These are phyloP conservation scores for Hypocryptadius cinnamomeus DNA, from an alignment of 2,113 vertebrate species.

Conservation along the genomic window DNA sequence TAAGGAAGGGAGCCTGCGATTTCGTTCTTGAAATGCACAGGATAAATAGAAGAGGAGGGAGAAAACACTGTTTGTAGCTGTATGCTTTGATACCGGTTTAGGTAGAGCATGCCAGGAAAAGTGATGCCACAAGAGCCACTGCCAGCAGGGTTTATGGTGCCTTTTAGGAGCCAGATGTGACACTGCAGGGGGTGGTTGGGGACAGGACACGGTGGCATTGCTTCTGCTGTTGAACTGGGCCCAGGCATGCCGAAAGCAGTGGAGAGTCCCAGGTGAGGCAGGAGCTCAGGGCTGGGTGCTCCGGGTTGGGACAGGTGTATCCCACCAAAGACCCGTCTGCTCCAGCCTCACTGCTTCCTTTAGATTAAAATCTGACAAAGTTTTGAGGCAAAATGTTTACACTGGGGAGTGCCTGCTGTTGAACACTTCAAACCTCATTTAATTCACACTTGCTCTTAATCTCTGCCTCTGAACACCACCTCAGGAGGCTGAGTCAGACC, in stretches of 20 bases:
- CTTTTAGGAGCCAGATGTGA: accelerated
- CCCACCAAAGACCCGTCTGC: neutral
- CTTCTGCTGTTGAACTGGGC: neutral
- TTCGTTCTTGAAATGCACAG: neutral
- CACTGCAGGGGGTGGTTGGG: accelerated
- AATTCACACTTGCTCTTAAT: conserved; percentile 10
- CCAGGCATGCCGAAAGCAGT: too few relatives aligned
- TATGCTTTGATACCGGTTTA: accelerated
- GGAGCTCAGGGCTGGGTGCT: accelerated
- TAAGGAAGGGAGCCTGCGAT: neutral
- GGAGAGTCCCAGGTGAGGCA: neutral
- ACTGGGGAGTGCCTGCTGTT: neutral
- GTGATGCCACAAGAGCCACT: accelerated
- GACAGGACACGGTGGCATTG: accelerated
- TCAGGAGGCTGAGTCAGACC: neutral
- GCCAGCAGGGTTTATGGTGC: neutral
- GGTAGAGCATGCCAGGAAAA: neutral
- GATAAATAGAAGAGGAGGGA: neutral
- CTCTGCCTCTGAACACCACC: neutral
- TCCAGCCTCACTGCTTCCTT: neutral
- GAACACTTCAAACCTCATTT: neutral
- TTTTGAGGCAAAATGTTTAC: neutral
- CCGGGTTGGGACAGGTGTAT: neutral
- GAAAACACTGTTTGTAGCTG: neutral
- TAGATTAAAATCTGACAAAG: neutral